These are phyloP conservation scores for Leptopilina drosophilae DNA, from an alignment of 2,888 invertebrate species.

Conservation along the genomic window DNA sequence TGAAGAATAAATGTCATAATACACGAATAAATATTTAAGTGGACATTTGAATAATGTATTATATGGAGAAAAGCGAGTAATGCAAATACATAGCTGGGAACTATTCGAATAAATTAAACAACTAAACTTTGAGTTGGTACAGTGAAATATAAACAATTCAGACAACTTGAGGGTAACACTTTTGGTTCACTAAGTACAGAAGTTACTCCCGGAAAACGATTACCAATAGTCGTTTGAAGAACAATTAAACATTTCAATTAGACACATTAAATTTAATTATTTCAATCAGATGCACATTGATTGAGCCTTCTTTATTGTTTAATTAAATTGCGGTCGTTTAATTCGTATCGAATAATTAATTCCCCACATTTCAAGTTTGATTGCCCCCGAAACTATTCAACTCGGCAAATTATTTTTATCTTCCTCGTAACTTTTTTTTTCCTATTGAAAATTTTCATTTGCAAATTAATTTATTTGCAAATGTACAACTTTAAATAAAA, in stretches of 20 bases:
- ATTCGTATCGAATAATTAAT: not conserved
- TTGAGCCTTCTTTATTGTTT: not conserved
- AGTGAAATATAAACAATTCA: not conserved
- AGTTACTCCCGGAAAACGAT: slow-evolving; percentile 7
- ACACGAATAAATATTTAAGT: too few species aligned
- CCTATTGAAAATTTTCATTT: too few species aligned
- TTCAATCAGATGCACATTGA: slow-evolving; percentile 30
- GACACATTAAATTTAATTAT: slow-evolving; percentile 5
- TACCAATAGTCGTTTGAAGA: not conserved
- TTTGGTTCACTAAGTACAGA: not conserved
- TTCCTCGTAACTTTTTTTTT: too few species aligned
- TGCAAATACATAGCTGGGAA: too few species aligned
- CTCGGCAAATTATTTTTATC: not conserved
- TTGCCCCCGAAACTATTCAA: not conserved
- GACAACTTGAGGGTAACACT: too few species aligned
- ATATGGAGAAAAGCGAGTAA: too few species aligned
- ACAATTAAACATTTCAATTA: slow-evolving; percentile 25
- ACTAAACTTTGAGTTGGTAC: too few species aligned
- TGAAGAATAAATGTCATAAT: too few species aligned
- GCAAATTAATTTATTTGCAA: too few species aligned
- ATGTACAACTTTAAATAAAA: too few species aligned
- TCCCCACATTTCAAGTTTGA: not conserved
- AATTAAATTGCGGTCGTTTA: slow-evolving; percentile 29
- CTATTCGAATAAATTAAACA: too few species aligned
- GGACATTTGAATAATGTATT: too few species aligned